These are phyloP conservation scores for Griposia aprilina DNA, from an alignment of 2,888 invertebrate genomes.

Conservation along the genomic window DNA sequence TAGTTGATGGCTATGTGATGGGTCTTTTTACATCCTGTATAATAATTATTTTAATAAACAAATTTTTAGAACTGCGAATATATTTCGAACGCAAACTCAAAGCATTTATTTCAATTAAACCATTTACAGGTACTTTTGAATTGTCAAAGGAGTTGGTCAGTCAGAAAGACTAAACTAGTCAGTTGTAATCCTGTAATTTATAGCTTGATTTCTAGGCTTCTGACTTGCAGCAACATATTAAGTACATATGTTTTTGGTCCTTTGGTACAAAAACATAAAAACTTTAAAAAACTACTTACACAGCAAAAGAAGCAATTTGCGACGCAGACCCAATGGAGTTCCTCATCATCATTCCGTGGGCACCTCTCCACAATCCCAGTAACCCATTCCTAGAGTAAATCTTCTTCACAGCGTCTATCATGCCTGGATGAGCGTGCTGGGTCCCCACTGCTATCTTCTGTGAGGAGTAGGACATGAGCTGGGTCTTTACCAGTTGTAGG, in stretches of 20 bases:
- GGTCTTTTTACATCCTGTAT: too few relatives aligned
- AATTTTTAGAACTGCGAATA: slow-evolving; percentile 8
- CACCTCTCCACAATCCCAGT: slow-evolving; percentile 93
- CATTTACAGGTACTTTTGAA: not conserved
- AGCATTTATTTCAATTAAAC: not conserved
- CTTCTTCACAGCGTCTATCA: slow-evolving; percentile 91
- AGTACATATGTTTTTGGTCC: not conserved
- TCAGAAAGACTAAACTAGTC: not conserved
- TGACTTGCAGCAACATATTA: not conserved
- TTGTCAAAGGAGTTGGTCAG: not conserved
- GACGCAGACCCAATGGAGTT: slow-evolving; percentile 95
- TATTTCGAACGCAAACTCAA: not conserved
- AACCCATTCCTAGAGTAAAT: slow-evolving; percentile 91
- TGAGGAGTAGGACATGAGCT: slow-evolving; percentile 95
- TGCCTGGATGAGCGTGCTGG: slow-evolving; percentile 94
- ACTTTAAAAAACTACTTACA: slow-evolving; percentile 78
- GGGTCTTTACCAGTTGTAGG: slow-evolving; percentile 97
- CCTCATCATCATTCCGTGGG: slow-evolving; percentile 93
- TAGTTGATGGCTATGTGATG: too few relatives aligned
- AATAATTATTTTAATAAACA: too few relatives aligned
- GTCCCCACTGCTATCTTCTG: slow-evolving; percentile 96
- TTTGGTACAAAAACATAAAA: not conserved
- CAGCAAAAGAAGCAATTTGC: slow-evolving; percentile 95
- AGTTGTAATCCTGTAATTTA: not conserved
- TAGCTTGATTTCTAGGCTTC: not conserved